Evolutionary conservation across 1,140 invertebrate species (phyloP), one percentile per base, ranked within the genome.

Genomic region (Parasteatoda tepidariorum): DNA sequence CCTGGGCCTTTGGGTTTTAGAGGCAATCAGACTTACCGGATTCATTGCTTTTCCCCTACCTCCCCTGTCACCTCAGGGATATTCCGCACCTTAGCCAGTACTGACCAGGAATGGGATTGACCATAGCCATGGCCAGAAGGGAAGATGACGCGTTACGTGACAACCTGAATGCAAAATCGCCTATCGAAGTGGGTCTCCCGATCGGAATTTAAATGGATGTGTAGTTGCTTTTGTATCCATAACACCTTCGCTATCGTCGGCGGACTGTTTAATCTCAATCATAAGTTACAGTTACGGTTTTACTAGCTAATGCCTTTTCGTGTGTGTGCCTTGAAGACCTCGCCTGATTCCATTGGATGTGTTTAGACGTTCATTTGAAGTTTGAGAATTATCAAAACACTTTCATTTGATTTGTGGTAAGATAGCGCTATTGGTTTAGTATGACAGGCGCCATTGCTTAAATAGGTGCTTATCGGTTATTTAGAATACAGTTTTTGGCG

Each of bases 1-100:
- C 78, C 76, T 79, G 64, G 76, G 64, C 78, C 78, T 71, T 15
- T 82, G 78, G 78, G 78, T 82, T 71, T 82, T 82, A 82, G 78
- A 82, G 78, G 78, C 78, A 82, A 82, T 82, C 78, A 82, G 78
- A 82, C 78, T 82, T 82, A 70, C 66, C 78, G 62, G 76, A 79
- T 79, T 79, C 76, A 79, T 79, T 79, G 78, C 78, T 48, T 48
- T 62, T 33, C 57, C 66, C 78, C 78, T 34, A 13, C 31, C 24
- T 68, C 2, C 31, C 31, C n/a, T 13, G 24, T 22, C 34, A 15
- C 34, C 62, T 78, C 74, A 38, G 33, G 74, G 74, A 38, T 48
- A 66, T 78, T 26, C 38, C 15, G 34, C 74, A 78, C 61, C 74
- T 66, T 75, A 31, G 55, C 73, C 6, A 18, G n/a, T 33, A n/a